Evolutionary conservation across 2,888 invertebrate genomes (phyloP), one percentile per base, ranked within the genome.

Genomic region (Stratiomys singularior): DNA sequence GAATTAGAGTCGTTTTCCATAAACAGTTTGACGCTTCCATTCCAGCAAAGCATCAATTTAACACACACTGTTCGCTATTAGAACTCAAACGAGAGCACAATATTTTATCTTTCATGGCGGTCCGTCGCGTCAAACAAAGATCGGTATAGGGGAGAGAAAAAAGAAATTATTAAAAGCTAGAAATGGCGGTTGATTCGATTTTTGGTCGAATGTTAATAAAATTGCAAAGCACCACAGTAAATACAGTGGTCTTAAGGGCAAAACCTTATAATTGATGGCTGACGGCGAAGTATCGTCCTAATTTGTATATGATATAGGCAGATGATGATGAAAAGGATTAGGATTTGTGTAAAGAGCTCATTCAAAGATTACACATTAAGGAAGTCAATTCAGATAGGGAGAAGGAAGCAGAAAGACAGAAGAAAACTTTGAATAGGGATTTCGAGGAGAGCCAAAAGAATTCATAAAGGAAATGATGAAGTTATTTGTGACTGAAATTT

Each of bases 161-260:
- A 52, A 7, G 44, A 44, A 44, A 7, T 44, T 13, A 44, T 52
- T 9, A 37, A 37, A 37, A 37, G 37, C 37, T 37, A 37, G 37
- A 37, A 37, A 37, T 9, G 37, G 37, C 5, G 9, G 3, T 37
- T 37, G 7, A 9, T 13, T 52, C 52, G 52, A n/a, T 52, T 52
- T 52, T 13, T 9, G 15, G 15, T 13, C 4, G 52, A 52, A 4
- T 52, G 4, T 52, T 52, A 15, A 52, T 9, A 52, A 52, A 52
- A 37, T 3, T 37, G 9, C 5, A 37, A 52, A 52, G 15, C 4
- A 4, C 15, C 9, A 5, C 15, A 15, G 52, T 52, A 52, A n/a
- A 52, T 52, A n/a, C 52, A 52, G 52, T 52, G 52, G 52, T 18
- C 52, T 52, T 4, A 52, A 52, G 52, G 52, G 52, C 52, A 52